Evolutionary conservation across 2,797 vertebrate species (phyloP), one percentile per base, ranked within the genome.

Genomic region (Zalophus californianus): DNA sequence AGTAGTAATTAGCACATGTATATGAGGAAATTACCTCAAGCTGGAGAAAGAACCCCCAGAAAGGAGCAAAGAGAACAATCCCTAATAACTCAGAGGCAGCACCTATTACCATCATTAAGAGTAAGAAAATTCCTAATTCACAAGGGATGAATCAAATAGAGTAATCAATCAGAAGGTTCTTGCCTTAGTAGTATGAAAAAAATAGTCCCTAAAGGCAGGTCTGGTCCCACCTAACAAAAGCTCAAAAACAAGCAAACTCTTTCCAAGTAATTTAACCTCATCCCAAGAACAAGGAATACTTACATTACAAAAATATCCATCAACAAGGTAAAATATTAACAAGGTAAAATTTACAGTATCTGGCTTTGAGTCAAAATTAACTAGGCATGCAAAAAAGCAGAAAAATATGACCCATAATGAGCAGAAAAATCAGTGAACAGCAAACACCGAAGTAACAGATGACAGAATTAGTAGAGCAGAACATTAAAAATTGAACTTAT

Each of bases 241-340:
- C 64, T 96, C 93, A 64, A 92, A 66, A 88, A 92, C 10, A 94
- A 92, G 50, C 13, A 60, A 94, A 88, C 12, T 12, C 23, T 66
- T 62, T 93, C 21, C 60, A 83, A 93, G 2, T 48, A 92, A 92
- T 27, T 94, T 89, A 92, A 75, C n/a, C 18, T 88, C 32, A 92
- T 52, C 35, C 52, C 54, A 77, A 84, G 16, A 84, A 90, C 48
- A 93, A 96, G 95, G 41, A 90, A 89, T 35, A 89, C 21, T 60
- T 88, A 80, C 18, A 80, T 50, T n/a, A 93, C 23, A 90, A 73
- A 83, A 95, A 72, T 32, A 90, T 29, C 48, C 56, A 95, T 8
- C 56, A 73, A 73, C 13, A 91, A 91, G 5, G n/a, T 89, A 89
- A 95, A 96, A 87, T 64, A 84, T 95, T 93, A 64, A 88, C 48